Base-by-base conservation (phyloP, 2,888 invertebrate genomes). In the Leptopilina myrica region DNA sequence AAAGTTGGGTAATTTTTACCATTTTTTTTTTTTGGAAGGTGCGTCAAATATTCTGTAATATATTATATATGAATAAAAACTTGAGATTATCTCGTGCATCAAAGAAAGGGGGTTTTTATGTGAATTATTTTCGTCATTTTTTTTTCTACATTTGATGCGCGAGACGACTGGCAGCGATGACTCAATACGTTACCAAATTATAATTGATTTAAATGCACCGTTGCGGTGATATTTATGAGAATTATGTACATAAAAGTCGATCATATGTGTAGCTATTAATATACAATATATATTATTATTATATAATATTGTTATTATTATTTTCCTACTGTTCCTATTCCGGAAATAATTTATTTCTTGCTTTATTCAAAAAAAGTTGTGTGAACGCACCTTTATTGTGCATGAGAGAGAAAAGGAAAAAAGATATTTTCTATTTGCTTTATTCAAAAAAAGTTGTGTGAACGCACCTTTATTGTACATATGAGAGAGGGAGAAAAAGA, bases 171-270 rank as follows among this genome's bases (percentile, higher is more conserved):
- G 14, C 53, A 46, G 26, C 14, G 26, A 26, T 12, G n/a, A 69
- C 20, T 69, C n/a, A 53, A 73, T 73, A 53, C 56, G 73, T 73
- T 73, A 73, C 73, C 73, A 73, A 73, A 73, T 53, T 77, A 33
- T 33, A 80, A 81, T 82, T 82, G 80, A 76, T 82, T 82, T 81
- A 80, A 66, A 81, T 43, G 43, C 43, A 43, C 43, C 43, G 43
- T 43, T 82, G 78, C 69, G 67, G 78, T 79, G 78, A 77, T 86
- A 86, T 85, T 76, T 11, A 43, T 43, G 43, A 46, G 14, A 64
- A 76, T 62, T 64, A 7, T 76, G 62, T 64, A 76, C 49, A 76
- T 76, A 64, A 76, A 76, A 49, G 46, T 64, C 76, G 76, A 64
- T 76, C 26, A 49, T 76, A 15, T 76, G 40, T 76, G 40, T 64